Evolutionary conservation across 2,113 vertebrate species (phyloP).

Genomic region (Trogon melanurus): DNA sequence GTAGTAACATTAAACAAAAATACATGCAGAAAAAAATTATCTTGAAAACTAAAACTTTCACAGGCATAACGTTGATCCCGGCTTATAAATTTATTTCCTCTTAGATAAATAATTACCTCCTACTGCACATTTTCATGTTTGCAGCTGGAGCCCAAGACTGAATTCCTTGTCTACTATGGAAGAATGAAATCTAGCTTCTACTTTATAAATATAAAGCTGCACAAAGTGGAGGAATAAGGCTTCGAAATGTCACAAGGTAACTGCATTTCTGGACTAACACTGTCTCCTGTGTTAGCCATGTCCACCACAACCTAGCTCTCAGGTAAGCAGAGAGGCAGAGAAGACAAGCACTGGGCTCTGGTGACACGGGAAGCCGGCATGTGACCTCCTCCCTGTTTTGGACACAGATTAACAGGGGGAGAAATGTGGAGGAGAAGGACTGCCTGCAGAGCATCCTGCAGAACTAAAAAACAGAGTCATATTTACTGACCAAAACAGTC

Average conservation of each 20-base stretch:
- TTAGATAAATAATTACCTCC: background rate
- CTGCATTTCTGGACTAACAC: background rate
- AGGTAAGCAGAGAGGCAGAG: background rate
- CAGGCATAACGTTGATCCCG: background rate
- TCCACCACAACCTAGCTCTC: background rate
- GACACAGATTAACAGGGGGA: background rate
- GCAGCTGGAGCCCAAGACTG: background rate
- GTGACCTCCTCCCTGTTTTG: background rate
- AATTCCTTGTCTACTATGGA: background rate
- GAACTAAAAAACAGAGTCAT: background rate
- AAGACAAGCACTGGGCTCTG: background rate
- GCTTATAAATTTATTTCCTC: background rate
- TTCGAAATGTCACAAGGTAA: background rate
- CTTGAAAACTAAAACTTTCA: background rate
- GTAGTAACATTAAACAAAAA: background rate
- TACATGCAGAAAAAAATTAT: background rate
- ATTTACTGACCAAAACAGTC: background rate
- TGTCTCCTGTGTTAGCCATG: background rate
- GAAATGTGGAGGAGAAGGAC: accelerated
- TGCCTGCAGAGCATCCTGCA: background rate
- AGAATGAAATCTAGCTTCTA: background rate
- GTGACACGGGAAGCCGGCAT: background rate
- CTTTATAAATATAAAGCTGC: background rate
- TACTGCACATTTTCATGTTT: background rate
- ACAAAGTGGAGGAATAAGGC: background rate